phyloP scores from a whole-genome alignment of 2,888 invertebrate species.

The Agonopterix arenella region DNA sequence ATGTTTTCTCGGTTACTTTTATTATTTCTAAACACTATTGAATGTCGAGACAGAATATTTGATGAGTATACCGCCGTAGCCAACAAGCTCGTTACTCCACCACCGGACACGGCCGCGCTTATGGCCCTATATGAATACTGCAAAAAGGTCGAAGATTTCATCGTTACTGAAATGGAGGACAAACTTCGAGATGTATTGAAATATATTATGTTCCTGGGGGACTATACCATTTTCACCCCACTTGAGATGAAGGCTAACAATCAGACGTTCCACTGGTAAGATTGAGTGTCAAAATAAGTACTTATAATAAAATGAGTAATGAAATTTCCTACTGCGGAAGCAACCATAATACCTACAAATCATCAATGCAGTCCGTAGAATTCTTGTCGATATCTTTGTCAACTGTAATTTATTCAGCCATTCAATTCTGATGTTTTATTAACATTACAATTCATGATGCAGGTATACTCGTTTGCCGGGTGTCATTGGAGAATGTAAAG shows the following conservation, averaged over 20 bases:
- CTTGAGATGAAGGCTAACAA: constrained; percentile 93
- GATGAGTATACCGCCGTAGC: constrained; percentile 90
- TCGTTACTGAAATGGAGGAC: constrained; percentile 85
- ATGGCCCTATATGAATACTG: constrained; percentile 90
- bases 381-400: too few species aligned
- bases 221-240: constrained; percentile 87
- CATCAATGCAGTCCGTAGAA: too few species aligned
- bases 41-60: constrained; percentile 77
- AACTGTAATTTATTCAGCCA: too few species aligned
- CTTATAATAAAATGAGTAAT: too few species aligned
- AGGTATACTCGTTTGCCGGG: constrained; percentile 87
- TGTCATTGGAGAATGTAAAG: constrained; percentile 89
- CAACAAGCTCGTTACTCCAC: constrained; percentile 85
- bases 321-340: neutral
- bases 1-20: too few species aligned
- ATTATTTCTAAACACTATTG: too few species aligned
- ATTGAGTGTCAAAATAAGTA: neutral
- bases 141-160: constrained; percentile 82
- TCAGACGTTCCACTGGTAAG: constrained; percentile 89
- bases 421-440: neutral
- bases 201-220: constrained; percentile 89
- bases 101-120: constrained; percentile 89
- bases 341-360: too few species aligned
- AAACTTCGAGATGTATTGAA: constrained; percentile 80
- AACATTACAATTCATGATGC: constrained; percentile 8